These are phyloP conservation scores for Enteromius trimaculatus DNA, from an alignment of 2,797 vertebrate species.

Conservation along the genomic window DNA sequence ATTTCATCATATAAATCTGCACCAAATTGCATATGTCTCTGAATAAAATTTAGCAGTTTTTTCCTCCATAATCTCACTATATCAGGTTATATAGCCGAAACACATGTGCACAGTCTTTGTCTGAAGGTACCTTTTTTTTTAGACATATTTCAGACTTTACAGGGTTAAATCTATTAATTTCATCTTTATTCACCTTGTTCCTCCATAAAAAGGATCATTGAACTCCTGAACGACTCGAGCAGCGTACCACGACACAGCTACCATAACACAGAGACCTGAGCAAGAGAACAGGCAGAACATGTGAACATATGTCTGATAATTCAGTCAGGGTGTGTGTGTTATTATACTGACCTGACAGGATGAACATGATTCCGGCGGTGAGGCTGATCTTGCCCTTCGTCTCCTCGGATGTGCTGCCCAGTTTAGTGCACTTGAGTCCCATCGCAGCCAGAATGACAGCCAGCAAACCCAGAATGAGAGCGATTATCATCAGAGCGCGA, in stretches of 20 bases:
- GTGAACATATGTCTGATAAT: background rate
- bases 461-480: slow-evolving; percentile 79
- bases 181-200: slow-evolving; percentile 65
- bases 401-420: slow-evolving; percentile 74
- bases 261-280: slow-evolving; percentile 71
- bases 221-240: slow-evolving; percentile 74
- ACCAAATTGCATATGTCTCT: background rate
- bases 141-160: too few species aligned
- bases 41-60: background rate
- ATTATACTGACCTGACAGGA: slow-evolving; percentile 79
- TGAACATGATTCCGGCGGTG: slow-evolving; percentile 78
- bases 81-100: background rate
- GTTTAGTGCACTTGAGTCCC: slow-evolving; percentile 84
- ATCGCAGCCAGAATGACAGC: slow-evolving; percentile 76
- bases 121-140: background rate
- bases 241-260: slow-evolving; percentile 76
- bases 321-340: background rate
- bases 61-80: background rate
- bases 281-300: slow-evolving; percentile 8
- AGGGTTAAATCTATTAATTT: too few species aligned
- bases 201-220: slow-evolving; percentile 68
- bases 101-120: background rate
- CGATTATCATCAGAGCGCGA: slow-evolving; percentile 85
- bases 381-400: slow-evolving; percentile 78
- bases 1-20: background rate